Evolutionary conservation across 2,113 vertebrate species (phyloP).

Genomic region (Heloderma charlesbogerti): DNA sequence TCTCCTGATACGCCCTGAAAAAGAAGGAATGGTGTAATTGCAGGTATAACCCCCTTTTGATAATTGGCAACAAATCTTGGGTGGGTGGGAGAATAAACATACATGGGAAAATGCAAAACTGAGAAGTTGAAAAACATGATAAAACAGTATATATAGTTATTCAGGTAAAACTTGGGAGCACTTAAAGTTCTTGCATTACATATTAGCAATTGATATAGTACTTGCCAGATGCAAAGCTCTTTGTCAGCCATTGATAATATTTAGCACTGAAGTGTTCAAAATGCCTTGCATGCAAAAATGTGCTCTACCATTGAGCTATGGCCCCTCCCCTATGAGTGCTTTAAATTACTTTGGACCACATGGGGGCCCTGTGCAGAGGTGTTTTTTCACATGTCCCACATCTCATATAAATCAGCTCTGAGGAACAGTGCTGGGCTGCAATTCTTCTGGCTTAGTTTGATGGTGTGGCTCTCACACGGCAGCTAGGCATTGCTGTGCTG

Average conservation of each 20-base stretch:
- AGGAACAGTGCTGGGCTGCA: background rate
- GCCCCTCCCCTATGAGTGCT: background rate
- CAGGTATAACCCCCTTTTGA: constrained; percentile 13
- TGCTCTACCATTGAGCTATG: background rate
- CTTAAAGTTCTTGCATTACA: background rate
- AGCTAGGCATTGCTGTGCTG: background rate
- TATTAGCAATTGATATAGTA: background rate
- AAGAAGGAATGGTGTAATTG: background rate
- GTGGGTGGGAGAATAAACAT: background rate
- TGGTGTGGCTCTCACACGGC: background rate
- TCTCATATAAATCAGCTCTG: background rate
- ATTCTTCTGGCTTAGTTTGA: background rate
- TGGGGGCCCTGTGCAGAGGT: background rate
- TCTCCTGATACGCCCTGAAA: constrained; percentile 24
- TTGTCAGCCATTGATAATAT: background rate
- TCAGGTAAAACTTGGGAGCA: background rate
- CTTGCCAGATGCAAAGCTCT: background rate
- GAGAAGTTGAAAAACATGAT: constrained; percentile 5
- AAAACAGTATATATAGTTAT: background rate
- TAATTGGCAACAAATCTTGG: background rate
- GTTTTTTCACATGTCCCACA: background rate
- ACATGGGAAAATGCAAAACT: background rate
- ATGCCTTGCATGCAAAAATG: background rate
- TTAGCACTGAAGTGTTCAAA: background rate
- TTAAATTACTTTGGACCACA: background rate